These are phyloP conservation scores for Rhegmatorhina hoffmannsi DNA, from an alignment of 2,113 vertebrate genomes.

Conservation along the genomic window DNA sequence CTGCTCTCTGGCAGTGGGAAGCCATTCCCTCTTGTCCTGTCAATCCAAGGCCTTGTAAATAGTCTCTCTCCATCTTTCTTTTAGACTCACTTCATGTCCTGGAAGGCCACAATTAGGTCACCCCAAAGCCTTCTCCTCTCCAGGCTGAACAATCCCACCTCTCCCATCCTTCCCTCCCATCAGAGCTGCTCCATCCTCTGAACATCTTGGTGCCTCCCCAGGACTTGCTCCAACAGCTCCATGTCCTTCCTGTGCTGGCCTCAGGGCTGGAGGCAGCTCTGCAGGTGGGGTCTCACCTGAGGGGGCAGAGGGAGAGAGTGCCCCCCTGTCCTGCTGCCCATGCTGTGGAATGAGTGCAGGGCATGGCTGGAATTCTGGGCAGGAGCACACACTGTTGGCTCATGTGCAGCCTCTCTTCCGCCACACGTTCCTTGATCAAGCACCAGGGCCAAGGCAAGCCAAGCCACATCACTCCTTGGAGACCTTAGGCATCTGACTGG, in stretches of 20 bases:
- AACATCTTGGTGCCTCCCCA: not conserved
- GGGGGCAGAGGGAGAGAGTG: not conserved
- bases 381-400: not conserved
- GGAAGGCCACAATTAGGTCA: not conserved
- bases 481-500: not conserved
- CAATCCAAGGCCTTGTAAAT: accelerated
- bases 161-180: not conserved
- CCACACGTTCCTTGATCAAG: not conserved
- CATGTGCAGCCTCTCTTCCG: not conserved
- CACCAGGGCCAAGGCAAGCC: not conserved
- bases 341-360: not conserved
- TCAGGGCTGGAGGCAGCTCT: not conserved
- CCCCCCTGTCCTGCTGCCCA: not conserved
- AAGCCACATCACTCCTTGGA: not conserved
- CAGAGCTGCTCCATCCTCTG: not conserved
- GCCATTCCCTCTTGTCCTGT: accelerated
- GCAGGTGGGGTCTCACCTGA: not conserved
- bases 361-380: not conserved
- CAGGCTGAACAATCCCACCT: not conserved
- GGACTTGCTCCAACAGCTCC: not conserved
- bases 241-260: not conserved
- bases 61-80: not conserved
- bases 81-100: accelerated
- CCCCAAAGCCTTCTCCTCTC: not conserved
- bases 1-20: accelerated